Evolutionary conservation across 64 coral and sea anemone species (phyloP), one percentile per base, ranked within the genome.

Genomic region (Cladopsammia gracilis): DNA sequence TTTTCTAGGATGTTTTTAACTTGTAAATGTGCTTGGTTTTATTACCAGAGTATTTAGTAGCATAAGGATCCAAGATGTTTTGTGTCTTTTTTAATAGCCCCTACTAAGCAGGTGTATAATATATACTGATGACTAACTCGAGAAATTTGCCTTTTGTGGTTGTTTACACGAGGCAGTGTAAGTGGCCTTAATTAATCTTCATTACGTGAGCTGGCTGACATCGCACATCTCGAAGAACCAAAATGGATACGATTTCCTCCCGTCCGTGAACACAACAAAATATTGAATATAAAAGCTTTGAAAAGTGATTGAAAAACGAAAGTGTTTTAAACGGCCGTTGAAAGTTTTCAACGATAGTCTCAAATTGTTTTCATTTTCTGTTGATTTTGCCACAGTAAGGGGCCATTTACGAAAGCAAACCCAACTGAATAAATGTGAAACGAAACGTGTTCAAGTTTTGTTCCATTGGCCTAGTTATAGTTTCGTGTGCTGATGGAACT

Each of bases 391-490:
- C 58, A 2, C 78, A 19, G 78, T 58, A 12, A 62, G 78, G 42
- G 78, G 57, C 23, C 78, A 64, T 82, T 48, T 62, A 58, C 47
- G 25, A n/a, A 64, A 12, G 26, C 42, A 46, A 15, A 82, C 34
- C 26, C 0, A 64, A 18, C 25, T 59, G 7, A 79, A 58, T 15
- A 64, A 58, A 43, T 6, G 43, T 5, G 19, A 46, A 15, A 20
- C 3, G 34, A 82, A 82, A 82, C 78, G 78, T 82, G 78, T 62
- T 82, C 26, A 15, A 3, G 14, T 42, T 59, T 79, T 79, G 77
- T 79, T 79, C 25, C 42, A 34, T 34, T 34, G 34, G 34, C 25
- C 6, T 18, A 42, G 34, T 74, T 74, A 18, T 48, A 15, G 25
- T 25, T 72, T 15, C 22, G 61, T 64, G 22, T 34, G 34, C 34